These are phyloP conservation scores for Mungos mungo DNA, from an alignment of 2,113 vertebrate genomes.

Conservation along the genomic window DNA sequence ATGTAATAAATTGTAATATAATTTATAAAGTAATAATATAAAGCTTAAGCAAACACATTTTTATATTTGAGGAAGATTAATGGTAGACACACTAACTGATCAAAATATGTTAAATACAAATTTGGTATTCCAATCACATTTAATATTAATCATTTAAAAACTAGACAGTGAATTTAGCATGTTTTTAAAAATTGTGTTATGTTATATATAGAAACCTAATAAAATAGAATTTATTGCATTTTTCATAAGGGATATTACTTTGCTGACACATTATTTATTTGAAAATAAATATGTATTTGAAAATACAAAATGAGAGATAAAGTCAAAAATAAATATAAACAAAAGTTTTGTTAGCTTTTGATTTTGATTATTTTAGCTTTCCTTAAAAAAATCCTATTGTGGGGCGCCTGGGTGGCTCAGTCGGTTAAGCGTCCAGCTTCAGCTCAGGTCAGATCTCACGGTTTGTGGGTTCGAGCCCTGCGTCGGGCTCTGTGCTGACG, in stretches of 20 bases:
- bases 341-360: not conserved
- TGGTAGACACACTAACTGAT: not conserved
- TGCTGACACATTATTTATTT: slow-evolving; percentile 43
- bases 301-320: not conserved
- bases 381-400: not conserved
- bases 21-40: not conserved
- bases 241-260: slow-evolving; percentile 17
- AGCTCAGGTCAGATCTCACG: no score
- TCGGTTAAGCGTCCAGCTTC: no score
- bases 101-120: not conserved
- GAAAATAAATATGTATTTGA: slow-evolving; percentile 27
- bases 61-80: slow-evolving; percentile 15
- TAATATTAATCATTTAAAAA: slow-evolving; percentile 48
- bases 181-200: not conserved
- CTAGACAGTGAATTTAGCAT: not conserved
- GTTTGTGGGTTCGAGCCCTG: no score
- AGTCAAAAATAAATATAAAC: not conserved
- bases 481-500: no score
- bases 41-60: not conserved
- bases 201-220: slow-evolving; percentile 20
- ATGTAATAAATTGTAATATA: not conserved
- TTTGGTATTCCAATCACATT: not conserved
- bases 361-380: not conserved
- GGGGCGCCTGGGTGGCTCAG: no score
- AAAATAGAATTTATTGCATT: slow-evolving; percentile 39